These are phyloP conservation scores for Agriotes lineatus DNA, from an alignment of 2,888 invertebrate species.

Conservation along the genomic window DNA sequence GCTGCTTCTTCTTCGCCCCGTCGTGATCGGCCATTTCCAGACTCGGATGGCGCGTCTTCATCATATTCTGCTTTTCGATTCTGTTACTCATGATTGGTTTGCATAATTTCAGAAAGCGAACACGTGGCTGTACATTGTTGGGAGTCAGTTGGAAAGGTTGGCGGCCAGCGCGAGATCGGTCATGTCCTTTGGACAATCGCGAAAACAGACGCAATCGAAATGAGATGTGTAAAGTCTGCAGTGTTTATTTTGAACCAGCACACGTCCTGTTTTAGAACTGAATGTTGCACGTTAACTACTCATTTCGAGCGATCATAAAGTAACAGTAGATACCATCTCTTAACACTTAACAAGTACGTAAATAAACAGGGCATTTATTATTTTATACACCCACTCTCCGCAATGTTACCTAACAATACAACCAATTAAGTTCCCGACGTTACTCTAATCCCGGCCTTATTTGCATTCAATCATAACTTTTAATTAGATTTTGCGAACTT, in stretches of 20 bases:
- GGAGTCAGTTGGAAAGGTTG: conserved; percentile 5
- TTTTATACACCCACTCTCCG: conserved; percentile 10
- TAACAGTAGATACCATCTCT: conserved; percentile 19
- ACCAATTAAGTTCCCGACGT: conserved; percentile 6
- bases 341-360: conserved; percentile 24
- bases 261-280: conserved; percentile 27
- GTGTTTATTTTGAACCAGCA: conserved; percentile 34
- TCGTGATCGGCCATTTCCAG: conserved; percentile 62
- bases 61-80: conserved; percentile 53
- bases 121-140: background rate
- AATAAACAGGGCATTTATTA: conserved; percentile 21
- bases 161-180: conserved; percentile 6
- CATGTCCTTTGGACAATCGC: conserved; percentile 28
- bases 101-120: background rate
- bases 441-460: conserved; percentile 17
- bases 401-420: conserved; percentile 11
- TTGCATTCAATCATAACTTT: conserved; percentile 31
- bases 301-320: conserved; percentile 20
- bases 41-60: conserved; percentile 67
- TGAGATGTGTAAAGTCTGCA: conserved; percentile 21
- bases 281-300: conserved; percentile 23
- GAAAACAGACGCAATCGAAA: conserved; percentile 31
- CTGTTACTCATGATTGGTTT: conserved; percentile 28
- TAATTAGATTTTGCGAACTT: conserved; percentile 25
- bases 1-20: conserved; percentile 65